phyloP scores from a whole-genome alignment of 2,797 vertebrate species.

The Psittacula derbiana region DNA sequence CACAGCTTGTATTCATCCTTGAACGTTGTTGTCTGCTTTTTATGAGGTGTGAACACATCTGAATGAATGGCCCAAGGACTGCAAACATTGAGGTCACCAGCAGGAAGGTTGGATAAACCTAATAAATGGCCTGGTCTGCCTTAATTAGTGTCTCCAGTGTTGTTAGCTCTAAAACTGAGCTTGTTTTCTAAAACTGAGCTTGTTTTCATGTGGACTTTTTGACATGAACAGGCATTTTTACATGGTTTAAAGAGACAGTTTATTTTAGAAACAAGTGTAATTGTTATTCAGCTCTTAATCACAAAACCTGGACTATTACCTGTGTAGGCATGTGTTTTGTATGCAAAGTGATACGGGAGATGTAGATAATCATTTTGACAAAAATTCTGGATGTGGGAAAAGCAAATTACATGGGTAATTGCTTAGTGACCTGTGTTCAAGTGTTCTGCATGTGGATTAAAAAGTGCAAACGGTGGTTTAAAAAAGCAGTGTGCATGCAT shows the following conservation, averaged over 20 bases:
- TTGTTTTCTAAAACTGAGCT: not conserved
- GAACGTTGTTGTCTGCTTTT: not conserved
- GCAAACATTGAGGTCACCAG: not conserved
- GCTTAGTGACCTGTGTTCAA: not conserved
- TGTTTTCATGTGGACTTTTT: not conserved
- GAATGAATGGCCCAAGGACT: not conserved
- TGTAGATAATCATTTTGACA: not conserved
- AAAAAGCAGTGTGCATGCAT: not conserved
- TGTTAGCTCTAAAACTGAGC: not conserved
- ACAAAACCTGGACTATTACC: not conserved
- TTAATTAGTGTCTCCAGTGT: accelerated
- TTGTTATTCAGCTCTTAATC: not conserved
- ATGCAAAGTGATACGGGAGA: not conserved
- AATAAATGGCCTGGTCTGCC: not conserved
- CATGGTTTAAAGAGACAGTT: not conserved
- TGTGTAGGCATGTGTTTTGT: not conserved
- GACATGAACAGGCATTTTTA: not conserved
- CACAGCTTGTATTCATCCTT: not conserved
- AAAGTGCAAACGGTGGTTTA: not conserved
- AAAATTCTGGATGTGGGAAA: not conserved
- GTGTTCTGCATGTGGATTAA: not conserved
- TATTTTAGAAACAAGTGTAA: not conserved
- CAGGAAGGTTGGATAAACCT: not conserved
- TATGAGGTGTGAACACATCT: not conserved
- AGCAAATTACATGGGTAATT: not conserved